Conservation (phyloP, 1,140 invertebrate genomes). For the Ctenoplectra terminalis region DNA sequence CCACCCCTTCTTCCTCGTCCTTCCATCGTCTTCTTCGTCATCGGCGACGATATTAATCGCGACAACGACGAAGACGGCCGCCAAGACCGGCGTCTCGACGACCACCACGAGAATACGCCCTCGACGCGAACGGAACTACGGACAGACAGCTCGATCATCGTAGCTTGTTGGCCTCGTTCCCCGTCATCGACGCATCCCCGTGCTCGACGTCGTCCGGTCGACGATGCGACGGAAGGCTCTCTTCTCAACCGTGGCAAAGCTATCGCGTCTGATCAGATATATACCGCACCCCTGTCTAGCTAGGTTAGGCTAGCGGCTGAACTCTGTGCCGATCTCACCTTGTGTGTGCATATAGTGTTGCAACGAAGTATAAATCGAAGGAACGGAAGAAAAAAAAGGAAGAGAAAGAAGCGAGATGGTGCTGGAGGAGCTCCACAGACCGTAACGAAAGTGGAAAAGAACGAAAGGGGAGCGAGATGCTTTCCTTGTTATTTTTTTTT, state of each 20-base stretch:
- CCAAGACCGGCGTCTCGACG: not conserved
- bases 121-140: not conserved
- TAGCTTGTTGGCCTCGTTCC: not conserved
- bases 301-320: not conserved
- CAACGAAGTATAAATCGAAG: slow-evolving; percentile 25
- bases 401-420: slow-evolving; percentile 33
- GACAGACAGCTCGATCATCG: not conserved
- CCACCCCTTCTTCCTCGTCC: not conserved
- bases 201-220: not conserved
- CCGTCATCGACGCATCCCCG: slow-evolving; percentile 20
- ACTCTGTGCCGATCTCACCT: not conserved
- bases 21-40: not conserved
- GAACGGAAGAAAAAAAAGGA: slow-evolving; percentile 32
- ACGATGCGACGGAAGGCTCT: slow-evolving; percentile 15
- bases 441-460: slow-evolving; percentile 29
- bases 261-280: slow-evolving; percentile 10
- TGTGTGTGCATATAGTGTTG: slow-evolving; percentile 14
- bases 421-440: slow-evolving; percentile 8
- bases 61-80: not conserved
- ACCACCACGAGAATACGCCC: not conserved
- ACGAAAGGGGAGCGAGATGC: slow-evolving; percentile 17
- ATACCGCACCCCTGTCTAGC: slow-evolving; percentile 4
- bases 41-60: not conserved
- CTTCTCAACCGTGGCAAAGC: not conserved
- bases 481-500: no score